Evolutionary conservation across 2,113 vertebrate species (phyloP), one percentile per base, ranked within the genome.

Genomic region (Holacanthus passer): DNA sequence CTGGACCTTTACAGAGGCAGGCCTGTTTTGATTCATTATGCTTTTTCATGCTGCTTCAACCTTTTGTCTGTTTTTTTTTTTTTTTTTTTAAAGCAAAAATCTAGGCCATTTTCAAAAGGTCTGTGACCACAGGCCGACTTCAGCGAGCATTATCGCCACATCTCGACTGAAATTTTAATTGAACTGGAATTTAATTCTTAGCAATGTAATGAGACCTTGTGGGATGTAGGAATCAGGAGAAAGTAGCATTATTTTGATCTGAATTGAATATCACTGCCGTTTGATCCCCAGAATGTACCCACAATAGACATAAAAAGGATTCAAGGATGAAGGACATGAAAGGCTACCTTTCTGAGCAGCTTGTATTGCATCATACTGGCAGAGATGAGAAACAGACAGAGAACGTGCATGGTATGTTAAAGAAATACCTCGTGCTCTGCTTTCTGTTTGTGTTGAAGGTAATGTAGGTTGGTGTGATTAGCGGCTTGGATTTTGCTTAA

Each of bases 291-390:
- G 63, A 75, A 73, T 77, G 59, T 66, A 76, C 29, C 70, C 73
- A 85, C 81, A 79, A 84, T 76, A 68, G 45, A 84, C 77, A 83
- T 92, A 29, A 87, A 89, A 91, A 76, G 39, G 73, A 81, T 88
- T 83, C 27, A 35, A 64, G 81, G 81, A 88, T 87, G 89, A 82
- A 74, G 79, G 31, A 84, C 88, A 87, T 88, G 82, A 87, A 92
- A 89, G 87, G 66, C 75, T 75, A 83, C 79, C 78, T 84, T 79
- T 74, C 75, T 66, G 39, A 72, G 53, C 39, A 24, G 74, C 45
- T 67, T 53, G 71, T 69, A 17, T 90, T 92, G 83, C 88, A 59
- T 85, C 82, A 87, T 17, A 14, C 43, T 19, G 24, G 50, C 47
- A 9, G 12, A 69, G 70, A 82, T 76, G 75, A 84, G 75, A 84